Evolutionary conservation across 2,113 vertebrate genomes (phyloP).

Genomic region (Lycaon pictus): DNA sequence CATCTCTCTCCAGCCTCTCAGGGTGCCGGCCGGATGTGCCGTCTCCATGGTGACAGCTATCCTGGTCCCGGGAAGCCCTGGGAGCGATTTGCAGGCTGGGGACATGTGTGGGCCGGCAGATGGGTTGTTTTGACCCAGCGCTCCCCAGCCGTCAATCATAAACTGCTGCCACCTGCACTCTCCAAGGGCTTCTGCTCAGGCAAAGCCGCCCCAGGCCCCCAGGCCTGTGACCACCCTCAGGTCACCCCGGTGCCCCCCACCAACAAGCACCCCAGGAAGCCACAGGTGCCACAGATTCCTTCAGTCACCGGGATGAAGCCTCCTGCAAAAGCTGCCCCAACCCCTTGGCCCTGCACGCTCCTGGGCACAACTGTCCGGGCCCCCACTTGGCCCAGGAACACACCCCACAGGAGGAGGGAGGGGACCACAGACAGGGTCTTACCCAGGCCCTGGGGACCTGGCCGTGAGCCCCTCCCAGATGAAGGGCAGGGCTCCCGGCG

Average conservation of each 20-base stretch:
- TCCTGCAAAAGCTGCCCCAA: background rate
- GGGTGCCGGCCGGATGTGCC: constrained; percentile 52
- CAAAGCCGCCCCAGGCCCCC: background rate
- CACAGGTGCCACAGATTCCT: background rate
- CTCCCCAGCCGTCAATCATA: background rate
- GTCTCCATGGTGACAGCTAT: constrained; percentile 73
- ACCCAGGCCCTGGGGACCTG: accelerated
- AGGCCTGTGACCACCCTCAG: background rate
- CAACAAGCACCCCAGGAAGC: accelerated
- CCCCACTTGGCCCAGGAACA: background rate
- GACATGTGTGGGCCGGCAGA: constrained; percentile 53
- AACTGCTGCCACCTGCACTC: background rate
- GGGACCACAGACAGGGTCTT: accelerated
- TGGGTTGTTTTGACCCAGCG: background rate
- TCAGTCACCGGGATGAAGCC: background rate
- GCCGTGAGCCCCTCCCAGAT: background rate
- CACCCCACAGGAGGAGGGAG: accelerated
- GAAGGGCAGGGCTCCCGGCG: background rate
- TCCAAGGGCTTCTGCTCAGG: accelerated
- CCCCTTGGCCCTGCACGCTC: accelerated
- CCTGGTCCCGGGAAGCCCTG: background rate
- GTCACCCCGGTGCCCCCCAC: background rate
- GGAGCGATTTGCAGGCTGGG: background rate
- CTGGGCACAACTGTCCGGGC: background rate
- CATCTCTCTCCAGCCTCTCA: background rate